Percentiles rank a stretch among this genome's conserved stretches.
phyloP scores from a whole-genome alignment of 2,888 invertebrate species.

The Leucophenga montana region DNA sequence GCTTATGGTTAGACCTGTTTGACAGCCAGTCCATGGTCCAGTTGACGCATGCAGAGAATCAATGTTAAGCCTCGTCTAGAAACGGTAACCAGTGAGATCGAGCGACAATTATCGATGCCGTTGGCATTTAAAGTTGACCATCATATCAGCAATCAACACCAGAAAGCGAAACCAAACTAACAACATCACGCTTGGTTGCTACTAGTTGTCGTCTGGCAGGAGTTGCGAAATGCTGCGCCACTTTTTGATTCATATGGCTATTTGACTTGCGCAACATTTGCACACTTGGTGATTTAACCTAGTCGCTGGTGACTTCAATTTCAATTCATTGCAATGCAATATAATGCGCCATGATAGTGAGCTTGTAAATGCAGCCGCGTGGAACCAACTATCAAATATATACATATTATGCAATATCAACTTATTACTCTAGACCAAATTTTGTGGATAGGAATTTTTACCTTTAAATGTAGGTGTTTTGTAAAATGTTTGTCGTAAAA shows the following conservation, averaged over 20 bases:
- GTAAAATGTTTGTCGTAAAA: neutral
- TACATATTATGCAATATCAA: neutral
- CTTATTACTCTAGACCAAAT: too few relatives aligned
- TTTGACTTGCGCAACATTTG: constrained; percentile 1
- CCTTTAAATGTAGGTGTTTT: too few relatives aligned
- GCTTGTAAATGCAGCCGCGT: constrained; percentile 58
- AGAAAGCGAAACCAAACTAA: neutral
- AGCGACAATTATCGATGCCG: constrained; percentile 4
- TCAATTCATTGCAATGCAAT: too few relatives aligned
- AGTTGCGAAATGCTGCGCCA: constrained; percentile 15
- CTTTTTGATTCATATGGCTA: neutral
- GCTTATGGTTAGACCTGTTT: constrained; percentile 9
- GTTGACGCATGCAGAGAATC: constrained; percentile 10
- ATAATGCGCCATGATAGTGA: constrained; percentile 61
- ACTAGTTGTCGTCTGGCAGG: neutral
- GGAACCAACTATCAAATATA: constrained; percentile 29
- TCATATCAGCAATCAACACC: neutral
- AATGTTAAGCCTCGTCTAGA: constrained; percentile 9
- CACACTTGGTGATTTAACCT: constrained; percentile 9
- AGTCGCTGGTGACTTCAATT: constrained; percentile 11
- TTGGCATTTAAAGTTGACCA: neutral
- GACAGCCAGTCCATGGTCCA: constrained; percentile 18
- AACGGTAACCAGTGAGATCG: neutral
- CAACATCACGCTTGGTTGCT: neutral
- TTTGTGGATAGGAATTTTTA: neutral